Evolutionary conservation across 2,113 vertebrate species (phyloP), one percentile per base, ranked within the genome.

Genomic region (Pituophis catenifer): DNA sequence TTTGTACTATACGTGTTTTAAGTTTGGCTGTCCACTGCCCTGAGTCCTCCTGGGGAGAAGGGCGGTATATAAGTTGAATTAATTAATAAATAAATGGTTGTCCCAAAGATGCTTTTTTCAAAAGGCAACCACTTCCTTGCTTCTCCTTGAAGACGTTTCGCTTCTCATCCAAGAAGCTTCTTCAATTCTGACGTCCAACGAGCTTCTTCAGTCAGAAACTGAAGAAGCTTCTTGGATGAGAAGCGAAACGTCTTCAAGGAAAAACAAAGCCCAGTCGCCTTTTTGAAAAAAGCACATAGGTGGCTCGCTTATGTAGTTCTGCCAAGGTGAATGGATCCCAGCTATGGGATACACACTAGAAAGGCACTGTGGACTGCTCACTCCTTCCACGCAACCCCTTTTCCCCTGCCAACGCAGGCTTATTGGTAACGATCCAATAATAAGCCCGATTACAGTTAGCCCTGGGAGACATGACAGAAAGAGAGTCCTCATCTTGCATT

Each of bases 401-500:
- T 97, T 97, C 97, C 96, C 95, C 96, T 98, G 98, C 98, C 98
- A 98, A 97, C 96, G 98, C 96, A 58, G 98, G 97, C 97, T 98
- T 98, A 97, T 96, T 98, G 97, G 97, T 97, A 90, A 87, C 89
- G 33, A 98, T 98, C 97, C 97, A 98, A 98, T 98, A 98, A 98
- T 98, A 98, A 98, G 98, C 97, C 98, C 97, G 98, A 98, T 98
- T 98, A 98, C 98, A 98, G 97, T 96, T 97, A 98, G 98, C 98
- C 98, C 98, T 98, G 97, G 98, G 98, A 98, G 98, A 98, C 98
- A 98, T 98, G 98, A 99, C 99, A 98, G 97, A 98, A 97, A 98
- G 97, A 99, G 98, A 98, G 98, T 99, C 99, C 98, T 99, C 99
- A 99, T 99, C 98, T 98, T 98, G 98, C 98, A 99, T 99, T 99